Base-by-base conservation (phyloP, 2,113 vertebrate genomes). In the Marmota monax region DNA sequence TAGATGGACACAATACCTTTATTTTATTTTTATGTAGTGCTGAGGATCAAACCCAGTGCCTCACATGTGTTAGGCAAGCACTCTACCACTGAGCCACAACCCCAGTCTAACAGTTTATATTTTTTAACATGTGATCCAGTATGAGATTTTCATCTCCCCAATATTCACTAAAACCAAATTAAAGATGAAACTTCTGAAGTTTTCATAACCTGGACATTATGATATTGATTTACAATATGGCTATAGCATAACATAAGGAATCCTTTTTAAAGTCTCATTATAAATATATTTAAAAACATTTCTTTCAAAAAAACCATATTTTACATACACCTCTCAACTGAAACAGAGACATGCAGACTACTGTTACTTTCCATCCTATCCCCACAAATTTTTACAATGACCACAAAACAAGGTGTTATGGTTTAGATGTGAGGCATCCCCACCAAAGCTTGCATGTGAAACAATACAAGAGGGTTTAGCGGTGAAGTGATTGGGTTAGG, bases 281-380 rank as follows among this genome's bases (percentile, higher is more conserved):
- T 45, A 98, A 95, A 98, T 98, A 98, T 98, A 98, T 98, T 98
- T 98, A 98, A 87, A 97, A 98, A 97, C 96, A 95, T 98, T 98
- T 98, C 98, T 98, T 98, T 98, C 63, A 98, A 99, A 99, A 98
- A 92, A 93, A 4, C 39, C 96, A 98, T 98, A 98, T 99, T 99
- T 98, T 98, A 98, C 98, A 99, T 97, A 98, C 98, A 99, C 98
- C 96, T 98, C 98, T 98, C 97, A 98, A 88, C 72, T 94, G 85
- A 98, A 95, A 85, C 95, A 97, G 97, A 95, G 97, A 97, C 95
- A 97, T 18, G 32, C 56, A 87, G 97, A 92, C 96, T 95, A 98
- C 74, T 94, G 77, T 88, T 96, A 98, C 95, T 58, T 96, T 98
- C 91, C 53, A 90, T 14, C 86, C 56, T 85, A 37, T 42, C 63